Evolutionary conservation across 2,113 vertebrate species (phyloP).

Genomic region (Ibidorhyncha struthersii): DNA sequence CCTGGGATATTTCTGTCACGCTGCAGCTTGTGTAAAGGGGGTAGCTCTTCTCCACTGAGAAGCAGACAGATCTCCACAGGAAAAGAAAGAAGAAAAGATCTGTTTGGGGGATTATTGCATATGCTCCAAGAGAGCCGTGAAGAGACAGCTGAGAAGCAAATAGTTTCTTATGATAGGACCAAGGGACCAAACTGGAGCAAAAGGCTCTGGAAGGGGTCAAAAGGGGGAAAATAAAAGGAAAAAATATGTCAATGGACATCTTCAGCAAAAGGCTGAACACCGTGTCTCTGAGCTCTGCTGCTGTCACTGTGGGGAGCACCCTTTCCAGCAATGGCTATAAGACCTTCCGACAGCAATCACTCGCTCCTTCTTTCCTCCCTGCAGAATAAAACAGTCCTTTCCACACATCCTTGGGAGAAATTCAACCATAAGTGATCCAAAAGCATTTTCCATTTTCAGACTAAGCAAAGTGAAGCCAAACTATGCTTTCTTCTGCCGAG

Average conservation of each 20-base stretch:
- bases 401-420: background rate
- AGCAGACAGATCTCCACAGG: background rate
- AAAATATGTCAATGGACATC: background rate
- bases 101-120: background rate
- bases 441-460: constrained; percentile 4
- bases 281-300: background rate
- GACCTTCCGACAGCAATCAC: background rate
- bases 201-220: background rate
- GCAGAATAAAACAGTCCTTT: background rate
- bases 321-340: background rate
- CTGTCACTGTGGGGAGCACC: background rate
- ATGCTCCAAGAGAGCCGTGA: background rate
- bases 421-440: background rate
- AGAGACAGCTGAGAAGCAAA: background rate
- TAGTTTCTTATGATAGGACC: background rate
- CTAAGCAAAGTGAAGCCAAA: background rate
- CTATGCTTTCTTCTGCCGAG: background rate
- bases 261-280: background rate
- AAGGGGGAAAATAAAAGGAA: background rate
- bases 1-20: background rate
- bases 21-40: background rate
- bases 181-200: background rate
- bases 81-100: background rate
- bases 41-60: background rate
- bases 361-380: background rate